Evolutionary conservation across 92 coral and sea anemone genomes (phyloP).

Genomic region (Phymanthus crucifer): DNA sequence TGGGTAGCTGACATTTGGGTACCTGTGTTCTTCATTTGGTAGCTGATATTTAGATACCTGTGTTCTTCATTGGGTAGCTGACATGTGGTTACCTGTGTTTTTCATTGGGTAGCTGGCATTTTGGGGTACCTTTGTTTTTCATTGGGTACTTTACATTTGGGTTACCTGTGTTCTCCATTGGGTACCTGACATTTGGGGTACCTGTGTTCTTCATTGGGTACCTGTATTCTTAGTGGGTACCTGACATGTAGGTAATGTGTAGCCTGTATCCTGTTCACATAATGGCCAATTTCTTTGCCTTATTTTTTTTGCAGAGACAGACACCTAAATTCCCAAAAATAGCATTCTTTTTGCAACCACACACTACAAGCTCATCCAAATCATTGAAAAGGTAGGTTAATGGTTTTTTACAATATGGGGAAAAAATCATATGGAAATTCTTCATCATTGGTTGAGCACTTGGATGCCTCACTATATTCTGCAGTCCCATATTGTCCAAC

Average conservation of each 20-base stretch:
- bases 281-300: not conserved
- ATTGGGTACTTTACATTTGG: not conserved
- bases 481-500: too few relatives aligned
- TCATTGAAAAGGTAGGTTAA: conserved; percentile 75
- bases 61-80: not conserved
- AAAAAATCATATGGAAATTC: too few relatives aligned
- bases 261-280: too few relatives aligned
- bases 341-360: conserved; percentile 89
- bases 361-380: conserved; percentile 83
- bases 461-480: too few relatives aligned
- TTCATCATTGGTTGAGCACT: too few relatives aligned
- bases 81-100: not conserved
- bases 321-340: conserved; percentile 90
- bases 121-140: not conserved
- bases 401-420: not conserved
- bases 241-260: not conserved
- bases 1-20: too few relatives aligned
- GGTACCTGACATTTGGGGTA: too few relatives aligned
- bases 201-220: too few relatives aligned
- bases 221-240: not conserved
- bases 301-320: conserved; percentile 56
- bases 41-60: too few relatives aligned
- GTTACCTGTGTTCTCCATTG: not conserved
- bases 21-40: too few relatives aligned
- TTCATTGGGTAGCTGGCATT: too few relatives aligned